Conservation (phyloP, 2,113 vertebrate genomes). For the Sciurus niger region DNA sequence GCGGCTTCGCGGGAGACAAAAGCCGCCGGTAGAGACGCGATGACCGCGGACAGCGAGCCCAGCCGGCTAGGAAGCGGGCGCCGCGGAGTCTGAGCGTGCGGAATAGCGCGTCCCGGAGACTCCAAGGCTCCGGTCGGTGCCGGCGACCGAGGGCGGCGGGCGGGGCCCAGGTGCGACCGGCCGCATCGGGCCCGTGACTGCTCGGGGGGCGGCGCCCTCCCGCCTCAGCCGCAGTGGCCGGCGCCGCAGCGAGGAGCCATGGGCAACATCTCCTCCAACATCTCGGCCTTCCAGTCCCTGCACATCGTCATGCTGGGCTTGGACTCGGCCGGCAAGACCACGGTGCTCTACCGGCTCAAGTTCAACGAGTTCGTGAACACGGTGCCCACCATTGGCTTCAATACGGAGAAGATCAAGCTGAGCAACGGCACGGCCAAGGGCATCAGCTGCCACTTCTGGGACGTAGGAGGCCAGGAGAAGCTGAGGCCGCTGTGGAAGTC, state of each 20-base stretch:
- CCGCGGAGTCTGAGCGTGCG: slow-evolving; percentile 58
- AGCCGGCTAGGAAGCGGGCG: background rate
- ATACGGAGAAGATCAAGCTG: slow-evolving; percentile 96
- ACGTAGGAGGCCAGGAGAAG: slow-evolving; percentile 98
- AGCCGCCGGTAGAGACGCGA: slow-evolving; percentile 35
- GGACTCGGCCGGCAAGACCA: slow-evolving; percentile 98
- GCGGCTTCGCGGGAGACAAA: slow-evolving; percentile 60
- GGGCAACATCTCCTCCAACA: slow-evolving; percentile 98
- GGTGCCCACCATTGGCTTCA: slow-evolving; percentile 98
- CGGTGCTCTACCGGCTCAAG: slow-evolving; percentile 96
- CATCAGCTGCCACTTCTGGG: slow-evolving; percentile 99
- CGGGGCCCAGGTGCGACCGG: slow-evolving; percentile 67
- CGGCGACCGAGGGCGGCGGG: slow-evolving; percentile 42
- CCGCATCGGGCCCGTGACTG: slow-evolving; percentile 12
- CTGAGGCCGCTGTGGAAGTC: slow-evolving; percentile 98
- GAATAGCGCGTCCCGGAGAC: background rate
- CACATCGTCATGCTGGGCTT: slow-evolving; percentile 99
- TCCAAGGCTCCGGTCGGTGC: background rate
- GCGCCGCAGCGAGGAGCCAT: slow-evolving; percentile 87
- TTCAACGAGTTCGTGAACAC: slow-evolving; percentile 99
- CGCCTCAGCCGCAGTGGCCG: slow-evolving; percentile 80
- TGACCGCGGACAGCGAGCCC: background rate
- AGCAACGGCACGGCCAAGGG: slow-evolving; percentile 97
- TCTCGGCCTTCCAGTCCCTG: slow-evolving; percentile 97
- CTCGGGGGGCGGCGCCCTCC: slow-evolving; percentile 80